Base-by-base conservation (phyloP, 2,888 invertebrate species). In the Atrina japonica region DNA sequence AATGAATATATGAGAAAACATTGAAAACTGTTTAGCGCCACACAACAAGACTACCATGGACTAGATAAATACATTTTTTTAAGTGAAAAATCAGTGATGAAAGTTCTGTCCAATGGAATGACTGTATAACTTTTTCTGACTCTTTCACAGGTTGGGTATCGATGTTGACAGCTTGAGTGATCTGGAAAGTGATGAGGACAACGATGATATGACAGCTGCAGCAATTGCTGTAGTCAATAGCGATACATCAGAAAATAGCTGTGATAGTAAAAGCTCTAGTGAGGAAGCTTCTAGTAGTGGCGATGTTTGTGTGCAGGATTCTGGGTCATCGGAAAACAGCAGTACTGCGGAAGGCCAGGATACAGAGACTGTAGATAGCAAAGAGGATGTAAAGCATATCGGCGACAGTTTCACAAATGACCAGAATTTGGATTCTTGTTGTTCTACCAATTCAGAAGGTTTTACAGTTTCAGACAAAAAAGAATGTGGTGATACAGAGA, bases 91-190 rank as follows among this genome's bases (percentile, higher is more conserved):
- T n/a, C n/a, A n/a, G n/a, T n/a, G n/a, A n/a, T n/a, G n/a, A n/a
- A n/a, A n/a, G n/a, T n/a, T n/a, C n/a, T n/a, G n/a, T n/a, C n/a
- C n/a, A n/a, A n/a, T n/a, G n/a, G n/a, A n/a, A n/a, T n/a, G n/a
- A n/a, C 1, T 14, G 9, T 30, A 16, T 16, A 27, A 27, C 6
- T 25, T 18, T 9, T 65, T 70, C 23, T 30, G 14, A 50, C 45
- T 71, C 73, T 18, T n/a, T n/a, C n/a, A n/a, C 64, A 85, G 86
- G 82, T 64, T 85, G 52, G 85, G 84, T 52, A 66, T 85, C 30
- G 83, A 84, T 60, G 67, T 81, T 35, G 84, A 83, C 25, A 70
- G 74, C n/a, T 41, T 78, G n/a, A 80, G 81, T 75, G 84, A 82
- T 45, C 69, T 82, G 14, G 81, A 81, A 69, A 82, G 81, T 70